Conservation (phyloP, 1,140 invertebrate genomes). For the Eubasilissa regina region DNA sequence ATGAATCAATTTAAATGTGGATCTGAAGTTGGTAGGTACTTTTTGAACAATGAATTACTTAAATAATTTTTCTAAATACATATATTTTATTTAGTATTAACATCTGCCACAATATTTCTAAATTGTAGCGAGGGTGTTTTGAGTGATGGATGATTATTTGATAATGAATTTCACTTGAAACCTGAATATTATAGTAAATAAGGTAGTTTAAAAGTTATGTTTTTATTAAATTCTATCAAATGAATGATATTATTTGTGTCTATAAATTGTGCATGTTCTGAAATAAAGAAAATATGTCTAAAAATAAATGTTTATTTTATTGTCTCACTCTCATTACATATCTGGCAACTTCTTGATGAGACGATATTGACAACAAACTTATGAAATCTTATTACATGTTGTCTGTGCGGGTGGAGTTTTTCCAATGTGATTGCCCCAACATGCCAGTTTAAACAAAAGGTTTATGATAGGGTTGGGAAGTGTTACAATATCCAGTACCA, state of each 20-base stretch:
- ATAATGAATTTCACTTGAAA: not conserved
- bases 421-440: too few relatives aligned
- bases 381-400: too few relatives aligned
- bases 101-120: not conserved
- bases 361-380: too few relatives aligned
- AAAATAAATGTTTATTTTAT: not conserved
- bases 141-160: not conserved
- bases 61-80: not conserved
- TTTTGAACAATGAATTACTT: not conserved
- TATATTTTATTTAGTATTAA: not conserved
- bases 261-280: constrained; percentile 17
- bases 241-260: not conserved
- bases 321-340: not conserved
- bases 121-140: not conserved
- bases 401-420: too few relatives aligned
- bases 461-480: too few relatives aligned
- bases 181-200: not conserved
- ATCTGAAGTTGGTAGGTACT: too few relatives aligned
- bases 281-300: constrained; percentile 5
- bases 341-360: too few relatives aligned
- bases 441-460: too few relatives aligned
- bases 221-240: constrained; percentile 21
- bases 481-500: too few relatives aligned
- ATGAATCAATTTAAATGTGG: too few relatives aligned
- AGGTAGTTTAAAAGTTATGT: constrained; percentile 14